phyloP scores from a whole-genome alignment of 2,113 vertebrate genomes.

The Scolopax mira region DNA sequence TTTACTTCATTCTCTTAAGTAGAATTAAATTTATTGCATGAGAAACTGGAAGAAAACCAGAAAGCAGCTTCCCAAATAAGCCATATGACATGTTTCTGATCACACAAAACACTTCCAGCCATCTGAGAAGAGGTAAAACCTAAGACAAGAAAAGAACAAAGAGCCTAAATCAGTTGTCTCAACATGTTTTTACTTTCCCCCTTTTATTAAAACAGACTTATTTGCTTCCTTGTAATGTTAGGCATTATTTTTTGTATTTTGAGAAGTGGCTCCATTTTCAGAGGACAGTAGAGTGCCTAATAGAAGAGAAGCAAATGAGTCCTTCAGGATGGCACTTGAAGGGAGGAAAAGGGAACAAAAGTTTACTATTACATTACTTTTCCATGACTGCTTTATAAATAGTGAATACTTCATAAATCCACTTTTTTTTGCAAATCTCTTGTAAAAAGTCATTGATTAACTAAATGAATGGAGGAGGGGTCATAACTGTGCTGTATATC shows the following conservation, averaged over 20 bases:
- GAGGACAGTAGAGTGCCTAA: not conserved
- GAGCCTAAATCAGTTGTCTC: not conserved
- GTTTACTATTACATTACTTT: not conserved
- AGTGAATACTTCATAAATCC: not conserved
- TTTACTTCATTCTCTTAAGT: not conserved
- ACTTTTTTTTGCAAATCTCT: not conserved
- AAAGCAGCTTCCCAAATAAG: not conserved
- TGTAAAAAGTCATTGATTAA: not conserved
- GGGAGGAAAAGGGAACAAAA: not conserved
- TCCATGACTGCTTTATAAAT: not conserved
- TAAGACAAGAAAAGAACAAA: not conserved
- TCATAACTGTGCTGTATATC: not conserved
- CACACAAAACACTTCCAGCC: not conserved
- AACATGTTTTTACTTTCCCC: not conserved
- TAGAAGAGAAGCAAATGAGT: not conserved
- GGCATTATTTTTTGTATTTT: not conserved
- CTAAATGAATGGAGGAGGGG: not conserved
- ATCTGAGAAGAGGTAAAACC: not conserved
- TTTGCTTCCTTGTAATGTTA: not conserved
- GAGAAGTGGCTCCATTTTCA: not conserved
- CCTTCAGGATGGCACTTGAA: not conserved
- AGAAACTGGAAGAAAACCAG: not conserved
- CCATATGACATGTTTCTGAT: not conserved
- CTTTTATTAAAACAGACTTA: rapidly evolving
- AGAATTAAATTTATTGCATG: not conserved